A percentile compares a stretch with the other conserved stretches of the same genome.
These are phyloP conservation scores for Whitmania pigra DNA, from an alignment of 1,140 invertebrate genomes.

Conservation along the genomic window DNA sequence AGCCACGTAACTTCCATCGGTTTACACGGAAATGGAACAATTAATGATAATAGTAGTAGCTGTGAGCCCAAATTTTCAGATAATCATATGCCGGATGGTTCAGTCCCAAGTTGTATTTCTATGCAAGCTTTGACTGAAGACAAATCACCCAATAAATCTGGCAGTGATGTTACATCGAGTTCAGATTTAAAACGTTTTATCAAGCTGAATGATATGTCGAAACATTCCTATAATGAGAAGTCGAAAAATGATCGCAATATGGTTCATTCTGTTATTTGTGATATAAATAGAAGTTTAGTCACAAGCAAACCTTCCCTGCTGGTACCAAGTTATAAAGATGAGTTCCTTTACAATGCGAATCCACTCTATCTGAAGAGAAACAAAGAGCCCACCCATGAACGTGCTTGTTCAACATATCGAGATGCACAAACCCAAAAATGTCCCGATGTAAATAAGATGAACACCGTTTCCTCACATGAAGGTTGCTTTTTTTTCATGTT, in stretches of 20 bases:
- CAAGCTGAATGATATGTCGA: neutral
- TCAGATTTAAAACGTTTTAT: neutral
- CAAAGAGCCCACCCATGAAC: neutral
- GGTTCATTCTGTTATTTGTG: neutral
- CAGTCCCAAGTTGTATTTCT: neutral
- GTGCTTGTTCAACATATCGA: neutral
- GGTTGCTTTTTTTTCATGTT: neutral
- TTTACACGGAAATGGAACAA: neutral
- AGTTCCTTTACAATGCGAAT: neutral
- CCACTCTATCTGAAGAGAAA: neutral
- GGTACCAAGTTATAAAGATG: conserved; percentile 8
- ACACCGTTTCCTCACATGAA: neutral
- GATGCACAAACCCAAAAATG: neutral
- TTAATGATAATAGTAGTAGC: neutral
- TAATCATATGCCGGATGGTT: neutral
- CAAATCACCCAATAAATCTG: no score
- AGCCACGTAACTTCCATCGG: neutral
- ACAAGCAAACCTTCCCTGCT: neutral
- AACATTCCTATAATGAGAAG: conserved; percentile 1
- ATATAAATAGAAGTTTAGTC: neutral
- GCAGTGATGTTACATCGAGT: no score
- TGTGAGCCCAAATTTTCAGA: neutral
- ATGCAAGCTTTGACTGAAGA: no score
- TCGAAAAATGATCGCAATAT: neutral
- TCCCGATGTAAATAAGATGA: neutral